Conservation (phyloP, 1,140 invertebrate genomes). For the Diorhabda elongata region DNA sequence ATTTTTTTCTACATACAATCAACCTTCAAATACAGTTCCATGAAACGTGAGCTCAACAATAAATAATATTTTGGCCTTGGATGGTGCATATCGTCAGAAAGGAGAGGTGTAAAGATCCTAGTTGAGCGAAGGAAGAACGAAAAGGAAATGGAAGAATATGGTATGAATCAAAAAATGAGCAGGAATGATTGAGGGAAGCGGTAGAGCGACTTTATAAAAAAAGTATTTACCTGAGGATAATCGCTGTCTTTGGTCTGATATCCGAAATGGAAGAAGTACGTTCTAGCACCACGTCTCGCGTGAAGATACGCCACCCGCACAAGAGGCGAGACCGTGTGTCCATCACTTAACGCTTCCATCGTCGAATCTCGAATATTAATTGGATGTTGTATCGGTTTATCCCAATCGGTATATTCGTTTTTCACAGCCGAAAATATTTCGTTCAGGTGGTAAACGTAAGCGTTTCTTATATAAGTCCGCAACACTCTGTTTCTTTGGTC, state of each 20-base stretch:
- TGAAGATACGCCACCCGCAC: constrained; percentile 68
- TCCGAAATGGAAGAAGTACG: constrained; percentile 77
- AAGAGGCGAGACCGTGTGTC: constrained; percentile 68
- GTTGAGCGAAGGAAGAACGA: not conserved
- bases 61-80: no score
- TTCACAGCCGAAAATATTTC: constrained; percentile 87
- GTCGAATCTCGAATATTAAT: constrained; percentile 81
- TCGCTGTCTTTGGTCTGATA: constrained; percentile 73
- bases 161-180: no score
- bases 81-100: not conserved
- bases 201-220: not conserved
- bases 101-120: not conserved
- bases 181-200: no score
- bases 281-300: constrained; percentile 61
- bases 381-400: constrained; percentile 77
- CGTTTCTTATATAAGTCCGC: constrained; percentile 81
- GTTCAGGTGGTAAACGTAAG: constrained; percentile 82
- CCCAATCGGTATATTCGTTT: constrained; percentile 93
- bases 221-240: constrained; percentile 62
- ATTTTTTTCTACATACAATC: no score
- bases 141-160: not conserved
- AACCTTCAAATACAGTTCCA: no score
- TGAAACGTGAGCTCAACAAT: no score
- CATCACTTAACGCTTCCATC: constrained; percentile 84
- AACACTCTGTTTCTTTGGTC: constrained; percentile 68